A percentile compares a stretch with the other conserved stretches of the same genome.
phyloP scores from a whole-genome alignment of 2,888 invertebrate genomes.

The Ichneumoninae sp. region DNA sequence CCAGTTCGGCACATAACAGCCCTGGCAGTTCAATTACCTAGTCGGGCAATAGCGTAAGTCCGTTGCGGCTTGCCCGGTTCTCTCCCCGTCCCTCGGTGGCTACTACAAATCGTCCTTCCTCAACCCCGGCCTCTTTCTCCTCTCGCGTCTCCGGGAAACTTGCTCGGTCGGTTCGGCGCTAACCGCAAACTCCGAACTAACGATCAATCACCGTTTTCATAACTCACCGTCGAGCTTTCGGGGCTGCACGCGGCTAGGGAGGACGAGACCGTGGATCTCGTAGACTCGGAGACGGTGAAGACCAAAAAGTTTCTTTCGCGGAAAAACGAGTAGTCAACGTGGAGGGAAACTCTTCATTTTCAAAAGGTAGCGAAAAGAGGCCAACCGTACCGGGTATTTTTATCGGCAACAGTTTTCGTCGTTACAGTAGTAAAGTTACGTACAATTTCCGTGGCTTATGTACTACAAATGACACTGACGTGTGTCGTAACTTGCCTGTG shows the following conservation, averaged over 20 bases:
- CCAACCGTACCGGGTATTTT: not conserved
- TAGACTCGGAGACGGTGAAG: conserved; percentile 8
- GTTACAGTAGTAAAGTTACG: not conserved
- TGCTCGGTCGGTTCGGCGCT: conserved; percentile 24
- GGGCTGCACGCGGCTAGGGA: conserved; percentile 14
- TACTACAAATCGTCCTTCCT: conserved; percentile 42
- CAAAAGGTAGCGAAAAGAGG: not conserved
- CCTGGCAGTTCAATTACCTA: conserved; percentile 51
- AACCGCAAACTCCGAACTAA: conserved; percentile 64
- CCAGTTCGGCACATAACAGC: conserved; percentile 4
- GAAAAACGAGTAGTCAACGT: not conserved
- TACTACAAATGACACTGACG: conserved; percentile 6
- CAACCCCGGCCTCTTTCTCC: conserved; percentile 36
- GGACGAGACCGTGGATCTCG: not conserved
- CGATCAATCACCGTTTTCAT: conserved; percentile 66
- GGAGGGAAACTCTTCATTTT: conserved; percentile 7
- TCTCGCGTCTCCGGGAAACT: conserved; percentile 21
- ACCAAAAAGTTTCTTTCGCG: not conserved
- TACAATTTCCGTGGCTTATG: not conserved
- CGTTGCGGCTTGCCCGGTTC: conserved; percentile 48
- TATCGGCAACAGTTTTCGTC: not conserved
- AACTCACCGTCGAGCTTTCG: conserved; percentile 53
- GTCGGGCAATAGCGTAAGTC: conserved; percentile 47
- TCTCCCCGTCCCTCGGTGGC: not conserved
- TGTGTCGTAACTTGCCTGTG: not conserved